Evolutionary conservation across 1,140 invertebrate genomes (phyloP), one percentile per base, ranked within the genome.

Genomic region (Cydia strobilella): DNA sequence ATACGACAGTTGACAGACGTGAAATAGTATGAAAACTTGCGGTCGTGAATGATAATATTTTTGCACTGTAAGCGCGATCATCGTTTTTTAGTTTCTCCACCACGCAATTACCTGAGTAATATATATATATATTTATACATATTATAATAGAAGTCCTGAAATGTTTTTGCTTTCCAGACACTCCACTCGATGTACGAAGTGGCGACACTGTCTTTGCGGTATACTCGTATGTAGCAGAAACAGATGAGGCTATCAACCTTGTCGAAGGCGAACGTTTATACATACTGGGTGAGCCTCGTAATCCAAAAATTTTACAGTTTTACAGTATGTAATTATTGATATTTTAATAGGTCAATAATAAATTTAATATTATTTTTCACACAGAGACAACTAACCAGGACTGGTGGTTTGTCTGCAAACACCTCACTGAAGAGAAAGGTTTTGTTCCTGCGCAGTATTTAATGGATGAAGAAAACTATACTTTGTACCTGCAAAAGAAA

Each of bases 331-430:
- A 15, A 65, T 31, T 65, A 7, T 7, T 65, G 63, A 10, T 39
- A 10, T 18, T 15, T 31, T 18, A 15, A 31, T 6, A 31, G 27
- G 0, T 12, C 20, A 10, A 59, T 59, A 23, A 23, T 18, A 23
- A 23, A 51, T 18, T 18, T 4, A 54, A 59, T 78, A 82, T 66
- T 72, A 75, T 79, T 79, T 25, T 72, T 73, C 13, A 27, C 72
- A 20, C 77, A 95, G 96, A 97, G 90, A 96, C 95, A 74, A 95
- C 96, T 59, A 97, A 96, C 77, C 93, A 94, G 74, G 97, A 98
- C 84, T 98, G 97, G 97, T 98, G 97, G 97, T 97, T 97, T 86
- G 97, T 98, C 0, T 95, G 95, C 79, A 99, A 98, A 91, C 95
- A 97, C 90, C 91, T 98, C 18, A 98, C 97, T 0, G 96, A 98